phyloP scores from a whole-genome alignment of 1,140 invertebrate genomes.

The Carcinoscorpius rotundicauda region DNA sequence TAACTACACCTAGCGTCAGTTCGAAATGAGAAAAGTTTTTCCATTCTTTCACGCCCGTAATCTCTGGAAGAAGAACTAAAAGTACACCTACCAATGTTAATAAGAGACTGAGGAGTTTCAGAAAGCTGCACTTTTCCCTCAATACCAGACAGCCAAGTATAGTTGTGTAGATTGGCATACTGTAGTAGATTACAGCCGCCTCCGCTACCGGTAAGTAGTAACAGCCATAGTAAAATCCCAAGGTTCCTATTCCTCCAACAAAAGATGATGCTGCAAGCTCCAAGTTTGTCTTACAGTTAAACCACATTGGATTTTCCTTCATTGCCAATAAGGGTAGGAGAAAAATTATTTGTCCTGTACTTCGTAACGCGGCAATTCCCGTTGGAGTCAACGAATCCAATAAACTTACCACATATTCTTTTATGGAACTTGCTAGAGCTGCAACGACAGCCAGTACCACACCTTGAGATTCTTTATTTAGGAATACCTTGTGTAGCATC shows the following conservation, averaged over 20 bases:
- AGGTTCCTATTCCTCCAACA: constrained; percentile 8
- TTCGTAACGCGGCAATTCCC: constrained; percentile 9
- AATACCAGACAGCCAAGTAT: constrained; percentile 8
- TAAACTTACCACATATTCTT: constrained; percentile 7
- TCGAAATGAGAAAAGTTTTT: too few species aligned
- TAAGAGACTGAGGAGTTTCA: background rate
- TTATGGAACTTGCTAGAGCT: background rate
- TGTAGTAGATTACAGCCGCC: constrained; percentile 12
- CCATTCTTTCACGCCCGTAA: background rate
- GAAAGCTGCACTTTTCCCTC: constrained; percentile 5
- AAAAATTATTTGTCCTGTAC: constrained; percentile 3
- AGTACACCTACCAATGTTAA: constrained; percentile 4
- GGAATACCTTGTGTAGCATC: too few species aligned
- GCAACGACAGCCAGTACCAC: too few species aligned
- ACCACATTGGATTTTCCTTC: constrained; percentile 1
- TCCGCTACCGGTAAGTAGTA: constrained; percentile 10
- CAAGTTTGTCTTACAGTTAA: constrained; percentile 2
- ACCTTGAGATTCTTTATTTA: too few species aligned
- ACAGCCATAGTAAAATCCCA: constrained; percentile 11
- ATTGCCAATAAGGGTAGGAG: constrained; percentile 6
- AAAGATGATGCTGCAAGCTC: constrained; percentile 4
- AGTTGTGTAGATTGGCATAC: constrained; percentile 9
- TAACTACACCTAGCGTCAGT: background rate
- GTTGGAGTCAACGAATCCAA: constrained; percentile 8
- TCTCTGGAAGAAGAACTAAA: background rate